Percentiles rank a stretch among this genome's conserved stretches.
phyloP scores from a whole-genome alignment of 2,113 vertebrate genomes.

The Nannobrachium achirus region DNA sequence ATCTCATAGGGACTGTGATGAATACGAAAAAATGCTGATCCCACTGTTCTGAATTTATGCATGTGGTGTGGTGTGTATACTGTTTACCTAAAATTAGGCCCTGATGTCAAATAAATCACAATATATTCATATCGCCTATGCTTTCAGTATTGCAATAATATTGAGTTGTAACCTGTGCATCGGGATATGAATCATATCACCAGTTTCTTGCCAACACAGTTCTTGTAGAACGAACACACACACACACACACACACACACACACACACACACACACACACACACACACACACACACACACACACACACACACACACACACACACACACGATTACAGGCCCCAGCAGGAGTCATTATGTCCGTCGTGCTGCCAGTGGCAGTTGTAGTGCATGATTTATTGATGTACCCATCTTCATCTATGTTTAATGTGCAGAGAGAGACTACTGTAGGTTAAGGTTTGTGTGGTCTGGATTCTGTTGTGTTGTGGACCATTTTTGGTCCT shows the following conservation, averaged over 20 bases:
- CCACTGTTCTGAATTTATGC: too few species aligned
- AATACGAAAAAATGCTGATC: too few species aligned
- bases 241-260: conserved; percentile 8
- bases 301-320: conserved; percentile 17
- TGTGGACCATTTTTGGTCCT: too few species aligned
- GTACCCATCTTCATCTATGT: conserved; percentile 46
- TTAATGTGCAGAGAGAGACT: conserved; percentile 54
- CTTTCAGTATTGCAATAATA: too few species aligned
- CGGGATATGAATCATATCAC: too few species aligned
- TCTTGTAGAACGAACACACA: conserved; percentile 7
- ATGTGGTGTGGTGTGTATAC: too few species aligned
- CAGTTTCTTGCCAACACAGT: not conserved
- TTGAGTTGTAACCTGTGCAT: too few species aligned
- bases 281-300: conserved; percentile 7
- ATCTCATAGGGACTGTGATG: too few species aligned
- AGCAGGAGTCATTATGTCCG: conserved; percentile 38
- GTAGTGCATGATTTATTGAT: conserved; percentile 64
- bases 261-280: conserved; percentile 17
- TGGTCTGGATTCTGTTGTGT: too few species aligned
- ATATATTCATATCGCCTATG: too few species aligned
- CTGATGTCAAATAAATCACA: too few species aligned
- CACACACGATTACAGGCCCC: conserved; percentile 21
- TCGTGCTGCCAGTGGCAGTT: conserved; percentile 41
- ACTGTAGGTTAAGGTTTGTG: conserved; percentile 27
- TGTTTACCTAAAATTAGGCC: too few species aligned